Evolutionary conservation across 2,888 invertebrate species (phyloP), one percentile per base, ranked within the genome.

Genomic region (Rhagium mordax): DNA sequence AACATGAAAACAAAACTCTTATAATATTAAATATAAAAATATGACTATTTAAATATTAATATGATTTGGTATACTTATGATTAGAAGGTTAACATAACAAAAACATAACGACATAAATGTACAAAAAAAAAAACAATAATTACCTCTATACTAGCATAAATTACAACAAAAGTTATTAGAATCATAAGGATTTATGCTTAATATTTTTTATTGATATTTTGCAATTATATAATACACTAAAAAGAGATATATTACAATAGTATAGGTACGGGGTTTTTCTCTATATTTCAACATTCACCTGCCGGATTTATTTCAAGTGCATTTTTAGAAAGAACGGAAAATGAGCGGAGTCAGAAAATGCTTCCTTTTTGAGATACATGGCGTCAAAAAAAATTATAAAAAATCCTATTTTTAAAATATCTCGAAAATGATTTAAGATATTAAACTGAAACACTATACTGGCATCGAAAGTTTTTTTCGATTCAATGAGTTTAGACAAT

Each of bases 1-100:
- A 67, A 67, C 51, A 51, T 53, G 29, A 65, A 65, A 57, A 71
- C 57, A 72, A 72, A 67, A 75, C 64, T n/a, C 29, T 61, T 64
- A 49, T 57, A 67, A 69, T 21, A 57, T 49, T 33, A 66, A 70
- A 65, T 70, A 74, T 65, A 73, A 77, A 68, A 73, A 75, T 72
- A 71, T 72, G 73, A 78, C 76, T 77, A 75, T 66, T 51, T 72
- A 70, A 65, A 70, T 70, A 72, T 70, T 75, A 76, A 71, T 65
- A 75, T 71, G 72, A 79, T 81, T 78, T 79, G 78, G 81, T 78
- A 79, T 77, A 72, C 77, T 75, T 77, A 81, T 81, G 78, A 80
- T 78, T 81, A 80, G 78, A 79, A 71, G 70, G 76, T 74, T 78
- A 80, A 81, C 76, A 78, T 79, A 81, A 80, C 78, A 80, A 81